Percentiles rank a stretch among this genome's conserved stretches.
These are phyloP conservation scores for Tridacna gigas DNA, from an alignment of 2,888 invertebrate species.

Conservation along the genomic window DNA sequence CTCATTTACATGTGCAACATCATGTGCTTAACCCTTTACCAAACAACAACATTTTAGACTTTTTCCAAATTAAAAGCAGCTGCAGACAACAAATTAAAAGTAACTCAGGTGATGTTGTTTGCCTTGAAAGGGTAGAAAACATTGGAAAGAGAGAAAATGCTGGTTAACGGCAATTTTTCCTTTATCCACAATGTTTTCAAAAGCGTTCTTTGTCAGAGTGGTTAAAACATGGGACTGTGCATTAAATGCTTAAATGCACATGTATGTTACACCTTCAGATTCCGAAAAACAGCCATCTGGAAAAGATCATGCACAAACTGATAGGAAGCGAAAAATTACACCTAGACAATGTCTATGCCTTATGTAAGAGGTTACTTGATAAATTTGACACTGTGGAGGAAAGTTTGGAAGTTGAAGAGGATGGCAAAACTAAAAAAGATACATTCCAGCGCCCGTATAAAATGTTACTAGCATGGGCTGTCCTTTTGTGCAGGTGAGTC, in stretches of 20 bases:
- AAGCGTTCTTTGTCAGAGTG: too few relatives aligned
- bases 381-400: slow-evolving; percentile 51
- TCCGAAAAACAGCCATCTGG: slow-evolving; percentile 67
- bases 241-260: slow-evolving; percentile 1
- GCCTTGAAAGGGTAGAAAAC: too few relatives aligned
- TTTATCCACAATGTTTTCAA: too few relatives aligned
- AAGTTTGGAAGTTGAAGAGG: slow-evolving; percentile 27
- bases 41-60: too few relatives aligned
- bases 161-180: too few relatives aligned
- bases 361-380: slow-evolving; percentile 47
- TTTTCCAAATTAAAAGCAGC: too few relatives aligned
- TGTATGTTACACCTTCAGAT: slow-evolving; percentile 49
- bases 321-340: slow-evolving; percentile 42
- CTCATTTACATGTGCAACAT: too few relatives aligned
- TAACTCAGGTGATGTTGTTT: too few relatives aligned
- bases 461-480: slow-evolving; percentile 81
- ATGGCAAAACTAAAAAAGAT: slow-evolving; percentile 31
- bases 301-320: slow-evolving; percentile 62
- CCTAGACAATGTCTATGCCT: slow-evolving; percentile 33
- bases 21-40: too few relatives aligned
- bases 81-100: too few relatives aligned
- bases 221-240: too few relatives aligned
- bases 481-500: slow-evolving; percentile 78
- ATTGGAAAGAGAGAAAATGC: too few relatives aligned
- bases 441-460: slow-evolving; percentile 77